phyloP scores from a whole-genome alignment of 2,888 invertebrate genomes.

The Scaptomyza tumidula region DNA sequence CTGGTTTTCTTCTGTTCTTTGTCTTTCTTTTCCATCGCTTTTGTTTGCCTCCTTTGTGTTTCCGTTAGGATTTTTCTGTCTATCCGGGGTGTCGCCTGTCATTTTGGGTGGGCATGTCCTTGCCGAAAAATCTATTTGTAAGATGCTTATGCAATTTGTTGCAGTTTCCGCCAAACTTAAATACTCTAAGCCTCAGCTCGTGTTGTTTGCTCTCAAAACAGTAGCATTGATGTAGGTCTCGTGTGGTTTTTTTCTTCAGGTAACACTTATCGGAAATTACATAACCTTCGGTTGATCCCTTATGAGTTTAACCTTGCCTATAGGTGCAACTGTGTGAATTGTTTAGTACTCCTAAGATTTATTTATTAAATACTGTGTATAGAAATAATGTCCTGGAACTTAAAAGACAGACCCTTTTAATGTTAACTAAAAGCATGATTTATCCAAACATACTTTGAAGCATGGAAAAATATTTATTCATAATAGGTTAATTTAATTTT shows the following conservation, averaged over 20 bases:
- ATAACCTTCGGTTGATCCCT: conserved; percentile 45
- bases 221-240: conserved; percentile 42
- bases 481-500: too few relatives aligned
- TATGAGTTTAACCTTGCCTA: conserved; percentile 1
- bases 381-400: too few relatives aligned
- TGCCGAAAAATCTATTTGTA: conserved; percentile 50
- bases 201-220: conserved; percentile 57
- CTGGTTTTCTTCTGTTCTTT: conserved; percentile 3
- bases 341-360: not conserved
- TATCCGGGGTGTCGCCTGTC: conserved; percentile 42
- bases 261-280: conserved; percentile 43
- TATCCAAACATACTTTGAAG: too few relatives aligned
- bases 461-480: too few relatives aligned
- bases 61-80: conserved; percentile 28
- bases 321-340: conserved; percentile 31
- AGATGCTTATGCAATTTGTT: conserved; percentile 75
- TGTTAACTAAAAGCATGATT: too few relatives aligned
- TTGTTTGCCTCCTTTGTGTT: conserved; percentile 47
- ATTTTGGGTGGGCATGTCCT: conserved; percentile 70
- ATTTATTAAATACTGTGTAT: not conserved
- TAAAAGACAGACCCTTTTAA: too few relatives aligned
- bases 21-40: conserved; percentile 28
- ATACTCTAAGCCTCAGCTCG: conserved; percentile 30
- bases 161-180: conserved; percentile 59
- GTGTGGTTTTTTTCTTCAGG: conserved; percentile 28